Evolutionary conservation across 2,888 invertebrate genomes (phyloP), one percentile per base, ranked within the genome.

Genomic region (Amorpha juglandis): DNA sequence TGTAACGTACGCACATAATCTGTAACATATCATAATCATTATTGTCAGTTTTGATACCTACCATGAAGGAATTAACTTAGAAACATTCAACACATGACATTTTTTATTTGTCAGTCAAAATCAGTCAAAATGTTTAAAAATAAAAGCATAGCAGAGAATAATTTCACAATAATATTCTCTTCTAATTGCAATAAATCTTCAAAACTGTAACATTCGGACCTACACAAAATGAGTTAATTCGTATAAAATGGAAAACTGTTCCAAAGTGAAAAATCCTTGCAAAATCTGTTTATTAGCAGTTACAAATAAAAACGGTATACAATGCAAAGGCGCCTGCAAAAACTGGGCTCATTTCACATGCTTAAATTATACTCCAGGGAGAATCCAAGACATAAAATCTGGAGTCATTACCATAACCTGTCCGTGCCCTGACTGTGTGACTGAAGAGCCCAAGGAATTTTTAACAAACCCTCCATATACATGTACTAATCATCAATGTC

Each of bases 301-400:
- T 3, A 76, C 66, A 8, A 72, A 73, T 6, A 87, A 79, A 52
- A 87, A 70, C 1, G 89, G 89, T 0, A 42, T 88, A n/a, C 86
- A 83, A 68, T 89, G 89, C 69, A 75, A 82, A 67, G 89, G 89
- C 0, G 84, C 82, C 27, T 89, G 89, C 65, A 77, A 77, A 48
- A 86, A 80, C 73, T 89, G 89, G 89, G 81, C 79, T 0, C 89
- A 89, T 70, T 89, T 51, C 71, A 75, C 76, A 51, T 89, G 89
- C 66, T 67, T 89, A 0, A 77, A 82, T 50, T 88, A 78, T 45
- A 82, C 82, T 0, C 84, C 84, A 0, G 84, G 82, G 0, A 87
- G 83, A 71, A 84, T 89, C 21, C 69, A 79, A 3, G 84, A 89
- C 38, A 82, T 89, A 42, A 85, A 84, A 70, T 74, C 78, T 2